Base-by-base conservation (phyloP, 1,140 invertebrate species). In the Catajapyx aquilonaris region DNA sequence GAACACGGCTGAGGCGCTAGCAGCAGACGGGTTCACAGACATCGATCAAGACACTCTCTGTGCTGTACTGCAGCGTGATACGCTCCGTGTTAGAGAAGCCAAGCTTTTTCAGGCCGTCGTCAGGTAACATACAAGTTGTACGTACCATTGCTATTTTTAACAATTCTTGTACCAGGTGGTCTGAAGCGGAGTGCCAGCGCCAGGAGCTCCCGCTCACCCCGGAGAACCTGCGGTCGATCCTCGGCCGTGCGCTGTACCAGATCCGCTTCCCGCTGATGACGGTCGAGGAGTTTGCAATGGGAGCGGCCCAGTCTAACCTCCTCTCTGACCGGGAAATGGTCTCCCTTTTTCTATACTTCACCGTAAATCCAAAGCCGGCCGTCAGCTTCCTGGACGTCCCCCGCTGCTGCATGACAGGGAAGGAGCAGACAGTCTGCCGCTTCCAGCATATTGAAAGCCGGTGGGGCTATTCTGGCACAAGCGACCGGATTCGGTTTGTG, bases 401-500 rank as follows among this genome's bases (percentile, higher is more conserved):
- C 0, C 60, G 84, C 11, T 81, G 78, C 54, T 78, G 74, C 46
- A 71, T 86, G 65, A 77, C 75, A 19, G 81, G 80, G 1, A 81
- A 83, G 49, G 81, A 88, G 50, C 65, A 79, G 45, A 74, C 73
- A 10, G 76, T 84, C 4, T 78, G 68, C 41, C 65, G 84, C 43
- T 88, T 87, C 56, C 70, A 74, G 35, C 70, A 81, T 49, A 78
- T 78, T 3, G 80, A 86, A 49, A 72, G 65, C 34, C 61, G 79
- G 44, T 88, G 84, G 84, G 83, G 83, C 2, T 88, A 88, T 50
- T 81, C 72, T 57, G 83, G 83, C 2, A 81, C 78, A 0, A 77
- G 75, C 42, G 84, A 88, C 57, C 58, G 80, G 47, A 83, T 88
- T 35, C 69, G 73, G 73, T 88, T 90, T 53, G 72, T 69, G 35